Evolutionary conservation across 2,888 invertebrate genomes (phyloP), one percentile per base, ranked within the genome.

Genomic region (Danaus chrysippus): DNA sequence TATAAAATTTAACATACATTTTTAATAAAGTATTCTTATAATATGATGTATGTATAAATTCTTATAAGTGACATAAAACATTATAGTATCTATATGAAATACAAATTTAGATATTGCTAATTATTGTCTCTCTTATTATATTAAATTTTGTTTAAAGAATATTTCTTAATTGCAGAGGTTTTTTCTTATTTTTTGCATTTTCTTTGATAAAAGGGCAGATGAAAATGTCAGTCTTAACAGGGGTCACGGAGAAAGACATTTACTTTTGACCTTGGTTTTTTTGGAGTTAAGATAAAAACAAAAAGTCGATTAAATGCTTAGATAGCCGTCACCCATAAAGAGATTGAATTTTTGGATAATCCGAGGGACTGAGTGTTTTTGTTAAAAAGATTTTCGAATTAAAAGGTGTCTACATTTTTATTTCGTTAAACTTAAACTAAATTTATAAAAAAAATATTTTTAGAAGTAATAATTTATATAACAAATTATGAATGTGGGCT

Each of bases 251-350:
- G 83, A 84, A 85, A 82, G 82, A 80, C 78, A 71, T 71, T 75
- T 77, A 79, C 79, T 75, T 77, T 78, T 77, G 74, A 75, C 76
- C 78, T 76, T 81, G 79, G n/a, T n/a, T 81, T 81, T 79, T 77
- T 76, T 78, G 83, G 79, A 79, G 80, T 81, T 78, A 76, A 83
- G 82, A 82, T 84, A 84, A 86, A 87, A 84, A 83, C 82, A 85
- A 80, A 85, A 82, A 86, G 83, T 84, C 86, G 87, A 87, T 87
- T 87, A 86, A 87, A 86, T 83, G 84, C 82, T 81, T 77, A 84
- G 87, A 87, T 87, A 87, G 78, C 81, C 74, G 78, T 77, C 78
- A 75, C 72, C 81, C 79, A 80, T 83, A 83, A 83, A 83, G 77
- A 83, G 83, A 84, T 84, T 76, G 74, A 70, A 77, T 75, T 76